Percentiles rank a stretch among this genome's conserved stretches.
These are phyloP conservation scores for Patiria pectinifera DNA, from an alignment of 53 echinoderm and acorn worm genomes.

Conservation along the genomic window DNA sequence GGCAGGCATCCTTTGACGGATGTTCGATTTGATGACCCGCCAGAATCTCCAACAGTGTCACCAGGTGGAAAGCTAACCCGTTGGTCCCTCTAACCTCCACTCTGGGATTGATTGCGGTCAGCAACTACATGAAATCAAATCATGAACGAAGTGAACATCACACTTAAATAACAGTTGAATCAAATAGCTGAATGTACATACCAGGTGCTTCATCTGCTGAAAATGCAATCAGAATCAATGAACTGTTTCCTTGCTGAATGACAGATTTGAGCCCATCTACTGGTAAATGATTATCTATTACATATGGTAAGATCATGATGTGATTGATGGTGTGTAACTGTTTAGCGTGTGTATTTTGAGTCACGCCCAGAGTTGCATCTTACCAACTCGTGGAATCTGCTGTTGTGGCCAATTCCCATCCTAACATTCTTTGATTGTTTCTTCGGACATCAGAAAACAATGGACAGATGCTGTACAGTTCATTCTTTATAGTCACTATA, in stretches of 20 bases:
- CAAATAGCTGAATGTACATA: neutral
- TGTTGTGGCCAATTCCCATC: too few species aligned
- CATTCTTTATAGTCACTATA: neutral
- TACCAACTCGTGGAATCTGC: too few species aligned
- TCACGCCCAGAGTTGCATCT: too few species aligned
- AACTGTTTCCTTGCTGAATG: too few species aligned
- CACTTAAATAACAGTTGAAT: neutral
- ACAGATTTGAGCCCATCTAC: too few species aligned
- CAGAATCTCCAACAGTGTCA: neutral
- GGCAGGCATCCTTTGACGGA: neutral
- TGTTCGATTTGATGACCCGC: neutral
- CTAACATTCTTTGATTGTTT: too few species aligned
- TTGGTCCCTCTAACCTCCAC: neutral
- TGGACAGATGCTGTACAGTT: too few species aligned
- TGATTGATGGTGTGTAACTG: too few species aligned
- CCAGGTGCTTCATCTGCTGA: neutral
- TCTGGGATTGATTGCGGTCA: neutral
- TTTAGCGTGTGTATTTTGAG: too few species aligned
- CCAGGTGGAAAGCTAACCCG: neutral
- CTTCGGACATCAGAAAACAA: too few species aligned
- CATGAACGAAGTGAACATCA: neutral
- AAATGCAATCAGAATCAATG: neutral
- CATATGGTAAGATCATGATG: too few species aligned
- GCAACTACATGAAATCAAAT: neutral
- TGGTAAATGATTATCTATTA: too few species aligned